Percentiles rank a stretch among this genome's conserved stretches.
Evolutionary conservation across 2,797 vertebrate genomes (phyloP).

Genomic region (Notolabrus celidotus): DNA sequence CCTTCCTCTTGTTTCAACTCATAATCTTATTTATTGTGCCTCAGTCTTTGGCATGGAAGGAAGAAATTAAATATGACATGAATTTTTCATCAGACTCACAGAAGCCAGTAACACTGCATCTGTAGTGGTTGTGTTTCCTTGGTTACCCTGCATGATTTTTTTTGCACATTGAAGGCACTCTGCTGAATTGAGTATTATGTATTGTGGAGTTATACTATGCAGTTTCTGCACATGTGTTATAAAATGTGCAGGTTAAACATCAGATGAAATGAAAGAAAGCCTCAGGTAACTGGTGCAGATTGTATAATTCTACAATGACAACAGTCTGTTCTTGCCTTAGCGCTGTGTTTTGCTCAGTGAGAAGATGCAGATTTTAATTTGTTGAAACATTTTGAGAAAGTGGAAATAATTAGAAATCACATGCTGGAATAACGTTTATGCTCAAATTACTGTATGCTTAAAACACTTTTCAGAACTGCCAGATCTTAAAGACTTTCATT

Average conservation of each 20-base stretch:
- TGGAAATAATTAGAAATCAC: no score
- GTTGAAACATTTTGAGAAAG: no score
- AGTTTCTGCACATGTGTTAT: neutral
- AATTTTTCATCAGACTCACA: neutral
- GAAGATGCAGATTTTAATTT: no score
- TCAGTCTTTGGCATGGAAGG: neutral
- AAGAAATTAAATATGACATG: neutral
- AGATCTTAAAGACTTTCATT: no score
- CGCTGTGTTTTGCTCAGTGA: no score
- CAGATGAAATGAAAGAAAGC: neutral
- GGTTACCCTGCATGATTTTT: conserved; percentile 7
- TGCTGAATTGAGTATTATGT: no score
- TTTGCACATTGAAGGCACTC: neutral
- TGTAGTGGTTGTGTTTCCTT: neutral
- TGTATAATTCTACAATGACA: neutral
- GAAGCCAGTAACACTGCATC: neutral
- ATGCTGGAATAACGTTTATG: no score
- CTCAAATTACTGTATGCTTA: no score
- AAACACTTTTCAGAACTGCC: no score
- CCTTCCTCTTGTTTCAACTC: no score
- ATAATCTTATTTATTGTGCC: neutral
- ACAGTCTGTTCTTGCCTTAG: neutral
- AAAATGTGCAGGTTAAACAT: neutral
- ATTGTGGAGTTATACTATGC: neutral
- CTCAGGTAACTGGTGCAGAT: neutral